Evolutionary conservation across 2,113 vertebrate genomes (phyloP), one percentile per base, ranked within the genome.

Genomic region (Athene noctua): DNA sequence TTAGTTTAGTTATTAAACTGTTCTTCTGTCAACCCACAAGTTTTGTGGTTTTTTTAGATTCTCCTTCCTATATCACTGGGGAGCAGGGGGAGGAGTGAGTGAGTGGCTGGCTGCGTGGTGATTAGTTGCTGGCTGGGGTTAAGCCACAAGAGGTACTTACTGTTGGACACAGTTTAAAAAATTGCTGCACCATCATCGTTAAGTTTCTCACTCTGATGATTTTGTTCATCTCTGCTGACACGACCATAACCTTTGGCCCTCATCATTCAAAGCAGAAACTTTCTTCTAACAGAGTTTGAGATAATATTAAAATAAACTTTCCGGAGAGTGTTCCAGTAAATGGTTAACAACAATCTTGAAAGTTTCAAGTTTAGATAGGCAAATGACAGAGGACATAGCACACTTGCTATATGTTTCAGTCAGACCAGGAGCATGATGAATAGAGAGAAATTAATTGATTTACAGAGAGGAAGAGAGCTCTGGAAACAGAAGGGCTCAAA

Each of bases 401-500:
- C 29, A 36, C 70, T 65, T 92, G 47, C 87, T 91, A 75, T 58
- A 19, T 58, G 36, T 90, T 96, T 97, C 78, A 78, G 77, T 94
- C 96, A 92, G 88, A 94, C 83, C 88, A 91, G 49, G 44, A 80
- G 20, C 40, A 59, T 29, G 75, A 54, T 32, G 87, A 92, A 90
- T 88, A 80, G 72, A 94, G 82, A 94, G 75, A 49, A 90, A 40
- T 75, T 16, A 89, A 95, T 79, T 94, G 66, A 97, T 97, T 96
- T 94, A 95, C 62, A 92, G 92, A 92, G 71, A 94, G 40, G 47
- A 66, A 80, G 30, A 92, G 86, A 91, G 62, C 91, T 95, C 68
- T 82, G 79, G 85, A 93, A 95, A 63, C 94, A 97, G 95, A 96
- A 92, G 83, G 62, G 29, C 49, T 96, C 51, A 75, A 90, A 95